Conservation (phyloP, 2,797 vertebrate genomes). For the Falco biarmicus region DNA sequence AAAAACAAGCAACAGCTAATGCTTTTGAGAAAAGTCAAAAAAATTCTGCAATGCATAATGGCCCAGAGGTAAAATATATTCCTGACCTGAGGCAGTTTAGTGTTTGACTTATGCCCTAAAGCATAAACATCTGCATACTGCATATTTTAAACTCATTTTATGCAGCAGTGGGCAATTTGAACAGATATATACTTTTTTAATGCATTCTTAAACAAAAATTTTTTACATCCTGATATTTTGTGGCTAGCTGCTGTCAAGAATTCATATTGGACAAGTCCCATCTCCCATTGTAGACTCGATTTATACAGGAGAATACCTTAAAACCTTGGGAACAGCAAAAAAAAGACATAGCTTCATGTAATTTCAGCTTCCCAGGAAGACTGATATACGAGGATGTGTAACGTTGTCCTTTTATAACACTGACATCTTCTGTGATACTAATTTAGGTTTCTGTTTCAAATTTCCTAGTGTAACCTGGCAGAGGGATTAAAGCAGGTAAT, state of each 20-base stretch:
- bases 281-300: neutral
- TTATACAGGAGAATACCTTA: neutral
- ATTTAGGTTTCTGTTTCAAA: conserved; percentile 7
- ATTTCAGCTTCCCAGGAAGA: neutral
- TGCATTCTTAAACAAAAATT: neutral
- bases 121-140: neutral
- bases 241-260: neutral
- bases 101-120: neutral
- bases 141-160: neutral
- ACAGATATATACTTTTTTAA: neutral
- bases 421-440: neutral
- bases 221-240: neutral
- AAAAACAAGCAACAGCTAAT: neutral
- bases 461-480: neutral
- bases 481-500: neutral
- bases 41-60: neutral
- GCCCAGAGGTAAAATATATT: neutral
- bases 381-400: neutral
- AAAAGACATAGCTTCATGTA: neutral
- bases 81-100: neutral
- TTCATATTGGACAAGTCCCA: neutral
- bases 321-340: neutral
- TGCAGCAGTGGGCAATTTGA: neutral
- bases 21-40: neutral
- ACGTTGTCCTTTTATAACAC: neutral